phyloP scores from a whole-genome alignment of 2,113 vertebrate genomes.

The Pogonocichla stellata region DNA sequence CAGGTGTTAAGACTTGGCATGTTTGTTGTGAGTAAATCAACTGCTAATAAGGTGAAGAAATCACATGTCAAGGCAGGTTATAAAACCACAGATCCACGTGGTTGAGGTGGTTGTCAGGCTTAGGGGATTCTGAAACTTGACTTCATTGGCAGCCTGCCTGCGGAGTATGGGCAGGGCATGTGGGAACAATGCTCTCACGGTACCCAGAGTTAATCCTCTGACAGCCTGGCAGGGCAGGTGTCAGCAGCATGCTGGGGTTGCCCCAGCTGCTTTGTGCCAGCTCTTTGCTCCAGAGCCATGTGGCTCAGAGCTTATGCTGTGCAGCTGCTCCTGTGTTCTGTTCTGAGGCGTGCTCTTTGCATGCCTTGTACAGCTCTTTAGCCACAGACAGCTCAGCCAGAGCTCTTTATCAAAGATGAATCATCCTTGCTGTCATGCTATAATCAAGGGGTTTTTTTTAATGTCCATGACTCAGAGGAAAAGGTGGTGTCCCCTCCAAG shows the following conservation, averaged over 20 bases:
- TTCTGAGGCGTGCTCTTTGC: neutral
- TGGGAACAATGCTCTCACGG: slow-evolving; percentile 26
- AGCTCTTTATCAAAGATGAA: neutral
- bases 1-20: slow-evolving; percentile 6
- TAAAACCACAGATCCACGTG: slow-evolving; percentile 62
- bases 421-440: neutral
- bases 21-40: slow-evolving; percentile 14
- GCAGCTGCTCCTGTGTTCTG: neutral
- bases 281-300: neutral
- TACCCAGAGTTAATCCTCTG: neutral
- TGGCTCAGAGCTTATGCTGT: neutral
- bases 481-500: neutral
- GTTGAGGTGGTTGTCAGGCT: slow-evolving; percentile 40
- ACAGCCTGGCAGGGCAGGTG: neutral
- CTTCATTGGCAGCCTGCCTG: slow-evolving; percentile 22
- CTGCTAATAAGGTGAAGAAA: slow-evolving; percentile 56
- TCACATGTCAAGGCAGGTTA: slow-evolving; percentile 57
- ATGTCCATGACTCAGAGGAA: neutral
- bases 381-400: neutral
- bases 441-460: neutral
- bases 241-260: neutral
- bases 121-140: slow-evolving; percentile 59
- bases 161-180: neutral
- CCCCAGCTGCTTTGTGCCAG: neutral
- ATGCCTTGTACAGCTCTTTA: neutral